Conservation (phyloP, 1,140 invertebrate species). For the Leptinotarsa undecemlineata region DNA sequence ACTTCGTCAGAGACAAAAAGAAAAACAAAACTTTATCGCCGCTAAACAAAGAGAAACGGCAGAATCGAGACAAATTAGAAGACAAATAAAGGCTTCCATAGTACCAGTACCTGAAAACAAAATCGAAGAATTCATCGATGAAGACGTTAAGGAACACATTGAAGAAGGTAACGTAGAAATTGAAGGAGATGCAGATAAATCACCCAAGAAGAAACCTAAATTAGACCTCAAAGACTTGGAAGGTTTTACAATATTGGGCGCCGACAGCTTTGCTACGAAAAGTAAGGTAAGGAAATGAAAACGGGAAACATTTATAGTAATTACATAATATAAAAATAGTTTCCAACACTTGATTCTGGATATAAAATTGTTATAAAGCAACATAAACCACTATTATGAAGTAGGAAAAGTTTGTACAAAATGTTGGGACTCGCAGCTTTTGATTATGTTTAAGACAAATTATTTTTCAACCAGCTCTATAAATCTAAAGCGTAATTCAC, state of each 20-base stretch:
- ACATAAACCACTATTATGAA: too few relatives aligned
- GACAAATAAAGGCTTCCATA: conserved; percentile 34
- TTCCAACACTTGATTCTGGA: neutral
- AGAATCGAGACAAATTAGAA: conserved; percentile 35
- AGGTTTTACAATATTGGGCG: conserved; percentile 51
- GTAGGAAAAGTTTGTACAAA: too few relatives aligned
- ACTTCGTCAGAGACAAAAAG: conserved; percentile 40
- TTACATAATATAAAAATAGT: conserved; percentile 1
- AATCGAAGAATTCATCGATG: conserved; percentile 39
- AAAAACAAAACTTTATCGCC: conserved; percentile 35
- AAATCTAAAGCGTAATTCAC: too few relatives aligned
- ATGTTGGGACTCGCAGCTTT: too few relatives aligned
- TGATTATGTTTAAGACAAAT: too few relatives aligned
- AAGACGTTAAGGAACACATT: conserved; percentile 22
- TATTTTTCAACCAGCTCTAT: too few relatives aligned
- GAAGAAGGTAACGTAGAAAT: conserved; percentile 19
- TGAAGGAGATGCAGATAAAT: conserved; percentile 20
- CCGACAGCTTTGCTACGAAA: conserved; percentile 40
- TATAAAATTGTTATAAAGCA: too few relatives aligned
- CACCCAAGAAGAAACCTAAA: conserved; percentile 33
- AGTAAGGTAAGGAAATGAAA: conserved; percentile 38
- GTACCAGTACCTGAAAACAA: conserved; percentile 35
- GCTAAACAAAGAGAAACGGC: conserved; percentile 34
- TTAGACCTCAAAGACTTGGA: conserved; percentile 33
- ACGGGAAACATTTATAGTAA: conserved; percentile 10